Evolutionary conservation across 2,113 vertebrate genomes (phyloP), one percentile per base, ranked within the genome.

Genomic region (Equus quagga): DNA sequence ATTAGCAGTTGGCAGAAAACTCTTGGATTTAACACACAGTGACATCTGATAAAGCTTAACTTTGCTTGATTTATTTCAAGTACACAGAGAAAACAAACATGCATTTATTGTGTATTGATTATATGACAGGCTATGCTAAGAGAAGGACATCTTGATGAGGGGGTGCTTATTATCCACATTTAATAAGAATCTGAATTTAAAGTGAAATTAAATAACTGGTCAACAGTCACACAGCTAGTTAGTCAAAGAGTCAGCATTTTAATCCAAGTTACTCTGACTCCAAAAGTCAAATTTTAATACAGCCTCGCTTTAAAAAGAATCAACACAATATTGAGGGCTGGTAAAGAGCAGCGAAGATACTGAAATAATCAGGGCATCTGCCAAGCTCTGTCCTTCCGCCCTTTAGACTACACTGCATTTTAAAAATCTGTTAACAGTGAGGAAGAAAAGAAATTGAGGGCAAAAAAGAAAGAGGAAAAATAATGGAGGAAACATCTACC

Each of bases 201-300:
- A 94, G n/a, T 23, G 15, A 97, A 85, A 85, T 80, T 82, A 89
- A 89, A n/a, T n/a, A 60, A 87, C 54, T 44, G 41, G 44, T 23
- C 18, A 95, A 51, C 2, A 49, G 13, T 23, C 21, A 56, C 8
- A 82, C 0, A 89, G 54, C 41, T 62, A 69, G 6, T 64, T 69
- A 86, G 44, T 44, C 11, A 93, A 26, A 75, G 8, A 82, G 15
- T 6, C 44, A 70, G 19, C 2, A 33, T 54, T 56, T 87, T 82
- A 94, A 70, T 12, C 3, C 54, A 69, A 70, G 14, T 88, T 56
- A 26, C 17, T 82, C 7, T 41, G 33, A 76, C 17, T 72, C 19
- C 8, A 49, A 64, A 54, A 51, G 60, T 79, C 65, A 60, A 85
- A 79, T 23, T 21, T 51, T 41, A 65, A 90, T 67, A 51, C 17